A percentile compares a stretch with the other conserved stretches of the same genome.
phyloP scores from a whole-genome alignment of 1,140 invertebrate species.

The Musca domestica region DNA sequence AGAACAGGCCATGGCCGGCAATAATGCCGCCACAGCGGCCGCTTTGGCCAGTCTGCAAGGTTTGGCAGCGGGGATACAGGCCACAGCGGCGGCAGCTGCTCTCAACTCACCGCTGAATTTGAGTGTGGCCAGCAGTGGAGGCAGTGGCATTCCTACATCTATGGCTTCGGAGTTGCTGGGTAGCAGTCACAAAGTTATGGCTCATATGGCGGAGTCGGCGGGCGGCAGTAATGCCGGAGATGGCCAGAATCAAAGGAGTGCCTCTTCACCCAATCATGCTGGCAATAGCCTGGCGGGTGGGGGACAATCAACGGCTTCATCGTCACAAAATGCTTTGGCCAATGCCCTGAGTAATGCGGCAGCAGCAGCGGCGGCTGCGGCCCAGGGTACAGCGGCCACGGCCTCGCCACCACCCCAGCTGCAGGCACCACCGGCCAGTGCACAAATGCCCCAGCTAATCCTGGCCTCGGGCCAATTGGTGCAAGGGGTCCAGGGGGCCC shows the following conservation, averaged over 20 bases:
- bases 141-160: constrained; percentile 14
- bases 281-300: constrained; percentile 23
- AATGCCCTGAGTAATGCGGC: constrained; percentile 40
- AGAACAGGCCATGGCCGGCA: constrained; percentile 31
- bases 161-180: constrained; percentile 20
- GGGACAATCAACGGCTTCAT: constrained; percentile 26
- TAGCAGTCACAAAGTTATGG: constrained; percentile 24
- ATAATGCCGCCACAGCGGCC: constrained; percentile 43
- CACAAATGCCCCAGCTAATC: constrained; percentile 60
- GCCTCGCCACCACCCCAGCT: constrained; percentile 54
- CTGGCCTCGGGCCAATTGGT: constrained; percentile 86
- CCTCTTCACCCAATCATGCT: constrained; percentile 26
- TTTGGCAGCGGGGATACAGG: constrained; percentile 64
- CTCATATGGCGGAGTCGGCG: constrained; percentile 4
- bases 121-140: constrained; percentile 60
- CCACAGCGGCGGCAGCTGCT: constrained; percentile 65
- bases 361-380: constrained; percentile 45
- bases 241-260: constrained; percentile 40
- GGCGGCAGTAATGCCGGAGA: constrained; percentile 23
- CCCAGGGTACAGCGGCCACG: constrained; percentile 37
- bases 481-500: constrained; percentile 88
- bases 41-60: constrained; percentile 70
- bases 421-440: constrained; percentile 56
- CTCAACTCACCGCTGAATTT: constrained; percentile 78
- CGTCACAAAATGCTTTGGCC: constrained; percentile 36